Evolutionary conservation across 1,140 invertebrate genomes (phyloP).

Genomic region (Phthorimaea operculella): DNA sequence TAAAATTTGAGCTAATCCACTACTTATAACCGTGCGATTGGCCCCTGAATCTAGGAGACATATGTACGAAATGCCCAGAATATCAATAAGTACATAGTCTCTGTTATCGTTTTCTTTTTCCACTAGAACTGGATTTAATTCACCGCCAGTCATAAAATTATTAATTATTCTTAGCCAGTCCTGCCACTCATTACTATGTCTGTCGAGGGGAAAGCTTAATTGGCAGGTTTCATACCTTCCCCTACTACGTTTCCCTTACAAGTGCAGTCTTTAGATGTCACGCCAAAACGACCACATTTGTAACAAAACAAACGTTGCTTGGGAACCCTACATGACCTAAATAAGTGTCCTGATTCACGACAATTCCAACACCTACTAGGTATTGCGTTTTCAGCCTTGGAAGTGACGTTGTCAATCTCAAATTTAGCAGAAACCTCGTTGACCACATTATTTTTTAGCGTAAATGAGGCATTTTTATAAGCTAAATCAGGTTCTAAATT

Average conservation of each 20-base stretch:
- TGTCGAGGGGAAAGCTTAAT: neutral
- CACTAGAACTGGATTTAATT: neutral
- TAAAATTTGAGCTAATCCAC: neutral
- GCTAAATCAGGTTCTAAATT: conserved; percentile 21
- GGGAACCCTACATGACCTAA: too few species aligned
- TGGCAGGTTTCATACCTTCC: neutral
- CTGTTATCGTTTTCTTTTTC: neutral
- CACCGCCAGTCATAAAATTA: too few species aligned
- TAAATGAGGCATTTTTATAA: conserved; percentile 25
- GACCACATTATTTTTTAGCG: conserved; percentile 15
- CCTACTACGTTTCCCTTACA: conserved; percentile 18
- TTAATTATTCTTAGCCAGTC: too few species aligned
- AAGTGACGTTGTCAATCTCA: too few species aligned
- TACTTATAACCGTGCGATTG: neutral
- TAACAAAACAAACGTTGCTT: too few species aligned
- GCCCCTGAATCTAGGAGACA: neutral
- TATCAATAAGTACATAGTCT: neutral
- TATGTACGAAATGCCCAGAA: neutral
- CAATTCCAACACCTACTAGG: too few species aligned
- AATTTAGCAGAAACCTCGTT: too few species aligned
- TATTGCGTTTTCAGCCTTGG: too few species aligned
- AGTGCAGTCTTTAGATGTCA: conserved; percentile 13
- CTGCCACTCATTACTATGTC: neutral
- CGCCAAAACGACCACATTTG: conserved; percentile 10
- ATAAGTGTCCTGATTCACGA: too few species aligned